Evolutionary conservation across 2,113 vertebrate genomes (phyloP).

Genomic region (Dendropsophus ebraccatus): DNA sequence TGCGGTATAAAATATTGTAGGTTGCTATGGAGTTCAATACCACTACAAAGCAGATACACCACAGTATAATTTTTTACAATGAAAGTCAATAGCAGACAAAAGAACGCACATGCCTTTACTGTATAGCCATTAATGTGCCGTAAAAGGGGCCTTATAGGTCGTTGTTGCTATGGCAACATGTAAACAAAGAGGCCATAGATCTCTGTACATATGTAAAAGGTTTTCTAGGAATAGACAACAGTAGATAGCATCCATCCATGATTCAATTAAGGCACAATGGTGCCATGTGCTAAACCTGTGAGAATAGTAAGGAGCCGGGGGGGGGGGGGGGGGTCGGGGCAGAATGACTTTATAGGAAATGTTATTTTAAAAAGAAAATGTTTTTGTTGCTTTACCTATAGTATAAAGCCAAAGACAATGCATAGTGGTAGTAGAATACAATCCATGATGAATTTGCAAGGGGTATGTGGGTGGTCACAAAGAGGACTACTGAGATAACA

Average conservation of each 20-base stretch:
- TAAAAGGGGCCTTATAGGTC: not conserved
- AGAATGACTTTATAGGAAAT: not conserved
- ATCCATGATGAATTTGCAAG: too few species aligned
- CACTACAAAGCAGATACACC: too few species aligned
- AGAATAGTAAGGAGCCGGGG: not conserved
- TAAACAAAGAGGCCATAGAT: not conserved
- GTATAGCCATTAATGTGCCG: not conserved
- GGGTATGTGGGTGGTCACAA: not conserved
- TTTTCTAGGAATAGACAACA: not conserved
- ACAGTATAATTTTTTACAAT: not conserved
- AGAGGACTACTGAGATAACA: not conserved
- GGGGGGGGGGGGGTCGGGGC: too few species aligned
- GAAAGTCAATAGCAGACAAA: not conserved
- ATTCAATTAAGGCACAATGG: not conserved
- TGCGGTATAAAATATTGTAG: not conserved
- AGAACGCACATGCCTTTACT: not conserved
- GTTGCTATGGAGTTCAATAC: too few species aligned
- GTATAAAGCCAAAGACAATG: too few species aligned
- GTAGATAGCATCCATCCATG: not conserved
- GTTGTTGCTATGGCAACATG: not conserved
- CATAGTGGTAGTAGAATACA: too few species aligned
- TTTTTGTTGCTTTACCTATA: too few species aligned
- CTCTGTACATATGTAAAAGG: not conserved
- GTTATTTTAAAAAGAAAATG: too few species aligned
- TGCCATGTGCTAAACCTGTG: not conserved